Evolutionary conservation across 2,888 invertebrate genomes (phyloP).

Genomic region (Danaus chrysippus): DNA sequence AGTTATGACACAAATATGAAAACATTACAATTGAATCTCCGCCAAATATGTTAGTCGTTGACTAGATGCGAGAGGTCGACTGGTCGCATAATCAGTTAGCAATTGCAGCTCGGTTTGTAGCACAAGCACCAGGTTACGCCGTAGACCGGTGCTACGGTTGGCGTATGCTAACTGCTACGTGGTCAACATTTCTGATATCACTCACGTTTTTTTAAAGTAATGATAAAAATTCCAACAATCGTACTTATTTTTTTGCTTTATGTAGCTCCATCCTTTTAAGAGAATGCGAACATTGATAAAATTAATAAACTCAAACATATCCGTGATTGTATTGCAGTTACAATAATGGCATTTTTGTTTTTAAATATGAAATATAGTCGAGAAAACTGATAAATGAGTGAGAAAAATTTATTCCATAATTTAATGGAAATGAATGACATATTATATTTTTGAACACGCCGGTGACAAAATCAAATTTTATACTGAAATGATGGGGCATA

Average conservation of each 20-base stretch:
- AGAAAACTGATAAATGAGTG: background rate
- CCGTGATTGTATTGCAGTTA: background rate
- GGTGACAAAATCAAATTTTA: background rate
- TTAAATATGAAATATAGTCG: background rate
- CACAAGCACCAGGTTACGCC: conserved; percentile 47
- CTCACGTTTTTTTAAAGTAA: conserved; percentile 9
- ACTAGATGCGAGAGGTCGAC: conserved; percentile 53
- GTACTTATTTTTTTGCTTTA: conserved; percentile 4
- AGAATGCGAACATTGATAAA: conserved; percentile 12
- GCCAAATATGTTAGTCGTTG: conserved; percentile 72
- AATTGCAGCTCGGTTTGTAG: conserved; percentile 33
- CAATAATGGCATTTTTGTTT: conserved; percentile 8
- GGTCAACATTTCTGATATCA: conserved; percentile 32
- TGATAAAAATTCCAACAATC: conserved; percentile 4
- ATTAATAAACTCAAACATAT: conserved; percentile 11
- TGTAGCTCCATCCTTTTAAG: conserved; percentile 6
- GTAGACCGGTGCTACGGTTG: conserved; percentile 62
- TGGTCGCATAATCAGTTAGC: conserved; percentile 56
- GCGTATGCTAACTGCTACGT: conserved; percentile 29
- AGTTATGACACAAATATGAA: conserved; percentile 73
- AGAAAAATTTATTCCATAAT: background rate
- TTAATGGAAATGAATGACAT: background rate
- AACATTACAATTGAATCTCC: conserved; percentile 73
- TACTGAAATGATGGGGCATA: conserved; percentile 2
- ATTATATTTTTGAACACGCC: background rate